phyloP scores from a whole-genome alignment of 2,888 invertebrate species.

The Zaprionus obscuricornis region DNA sequence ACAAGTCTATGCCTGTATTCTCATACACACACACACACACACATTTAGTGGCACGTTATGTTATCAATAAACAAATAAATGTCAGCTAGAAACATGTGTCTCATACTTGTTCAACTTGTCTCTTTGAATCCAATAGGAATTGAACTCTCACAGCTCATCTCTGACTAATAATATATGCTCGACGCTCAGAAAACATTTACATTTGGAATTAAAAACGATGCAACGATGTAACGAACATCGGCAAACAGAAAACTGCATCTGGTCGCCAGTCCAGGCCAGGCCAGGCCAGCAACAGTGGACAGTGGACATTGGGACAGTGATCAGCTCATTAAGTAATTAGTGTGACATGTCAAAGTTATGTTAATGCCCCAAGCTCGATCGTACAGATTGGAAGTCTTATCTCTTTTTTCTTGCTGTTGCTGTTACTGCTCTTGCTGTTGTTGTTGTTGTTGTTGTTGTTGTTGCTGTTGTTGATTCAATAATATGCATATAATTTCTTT shows the following conservation, averaged over 20 bases:
- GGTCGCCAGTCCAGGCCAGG: too few relatives aligned
- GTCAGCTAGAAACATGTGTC: conserved; percentile 49
- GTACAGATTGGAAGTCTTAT: conserved; percentile 62
- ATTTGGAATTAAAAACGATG: too few relatives aligned
- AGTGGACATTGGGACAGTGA: conserved; percentile 38
- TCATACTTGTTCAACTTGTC: too few relatives aligned
- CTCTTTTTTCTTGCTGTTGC: conserved; percentile 60
- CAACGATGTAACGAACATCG: too few relatives aligned
- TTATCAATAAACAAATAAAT: conserved; percentile 63
- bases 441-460: conserved; percentile 8
- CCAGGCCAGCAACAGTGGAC: not conserved
- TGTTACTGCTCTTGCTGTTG: conserved; percentile 52
- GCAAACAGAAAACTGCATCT: too few relatives aligned
- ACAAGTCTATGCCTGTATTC: conserved; percentile 18
- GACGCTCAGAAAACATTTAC: too few relatives aligned
- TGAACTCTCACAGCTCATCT: not conserved
- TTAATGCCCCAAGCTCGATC: conserved; percentile 68
- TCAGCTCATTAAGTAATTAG: conserved; percentile 82
- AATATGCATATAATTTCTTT: conserved; percentile 67
- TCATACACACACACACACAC: conserved; percentile 42
- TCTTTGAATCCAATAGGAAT: not conserved
- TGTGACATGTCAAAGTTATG: conserved; percentile 81
- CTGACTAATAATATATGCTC: too few relatives aligned
- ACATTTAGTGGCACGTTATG: conserved; percentile 56
- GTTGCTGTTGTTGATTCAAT: too few relatives aligned